A percentile compares a stretch with the other conserved stretches of the same genome.
Conservation (phyloP, 2,888 invertebrate genomes). For the Polymixis lichenea region DNA sequence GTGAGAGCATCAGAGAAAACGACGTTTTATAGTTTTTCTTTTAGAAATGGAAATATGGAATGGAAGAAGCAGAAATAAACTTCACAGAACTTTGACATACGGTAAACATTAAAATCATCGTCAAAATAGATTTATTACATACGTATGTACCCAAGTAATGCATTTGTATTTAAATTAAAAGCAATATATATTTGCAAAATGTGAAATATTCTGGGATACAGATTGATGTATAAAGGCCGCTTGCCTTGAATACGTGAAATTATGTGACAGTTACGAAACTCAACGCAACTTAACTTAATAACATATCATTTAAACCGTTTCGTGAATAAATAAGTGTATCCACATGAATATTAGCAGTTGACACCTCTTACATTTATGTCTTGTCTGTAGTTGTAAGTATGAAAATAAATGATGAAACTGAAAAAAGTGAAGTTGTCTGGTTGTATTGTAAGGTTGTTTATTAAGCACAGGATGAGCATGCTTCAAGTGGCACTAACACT, state of each 20-base stretch:
- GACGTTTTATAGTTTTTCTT: not conserved
- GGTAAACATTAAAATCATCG: not conserved
- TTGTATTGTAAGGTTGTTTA: slow-evolving; percentile 20
- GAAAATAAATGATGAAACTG: slow-evolving; percentile 4
- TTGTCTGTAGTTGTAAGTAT: not conserved
- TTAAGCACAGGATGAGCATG: slow-evolving; percentile 1
- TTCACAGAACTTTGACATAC: not conserved
- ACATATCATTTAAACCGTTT: slow-evolving; percentile 37
- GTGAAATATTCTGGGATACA: slow-evolving; percentile 25
- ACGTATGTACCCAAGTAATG: not conserved
- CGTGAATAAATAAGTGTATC: slow-evolving; percentile 15
- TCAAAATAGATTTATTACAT: not conserved
- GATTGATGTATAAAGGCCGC: slow-evolving; percentile 46
- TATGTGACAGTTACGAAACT: slow-evolving; percentile 51
- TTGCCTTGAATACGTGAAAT: slow-evolving; percentile 19
- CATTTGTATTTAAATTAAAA: slow-evolving; percentile 36
- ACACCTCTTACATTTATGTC: slow-evolving; percentile 13
- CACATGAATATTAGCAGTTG: slow-evolving; percentile 12
- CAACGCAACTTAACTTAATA: slow-evolving; percentile 19
- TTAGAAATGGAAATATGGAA: not conserved
- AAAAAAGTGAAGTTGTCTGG: slow-evolving; percentile 14
- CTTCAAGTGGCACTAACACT: slow-evolving; percentile 25
- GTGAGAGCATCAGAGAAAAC: not conserved
- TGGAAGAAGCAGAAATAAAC: slow-evolving; percentile 1
- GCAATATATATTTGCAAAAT: slow-evolving; percentile 17